Base-by-base conservation (phyloP, 1,140 invertebrate genomes). In the Plectrocnemia conspersa region DNA sequence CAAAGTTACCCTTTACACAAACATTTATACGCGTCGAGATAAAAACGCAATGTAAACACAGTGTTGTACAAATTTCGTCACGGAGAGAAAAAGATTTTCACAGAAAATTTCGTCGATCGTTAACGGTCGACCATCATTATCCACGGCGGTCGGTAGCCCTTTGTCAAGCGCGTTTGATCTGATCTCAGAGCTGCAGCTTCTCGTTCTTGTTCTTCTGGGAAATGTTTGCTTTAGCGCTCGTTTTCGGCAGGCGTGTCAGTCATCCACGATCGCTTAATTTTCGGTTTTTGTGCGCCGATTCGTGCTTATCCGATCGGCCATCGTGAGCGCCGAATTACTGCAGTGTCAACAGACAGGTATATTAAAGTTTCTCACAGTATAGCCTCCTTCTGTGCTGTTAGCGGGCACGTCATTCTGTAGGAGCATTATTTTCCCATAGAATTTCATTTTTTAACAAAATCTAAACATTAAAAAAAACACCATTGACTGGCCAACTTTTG, bases 251-350 rank as follows among this genome's bases (percentile, higher is more conserved):
- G 13, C 16, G 46, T 47, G 35, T 36, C 27, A 22, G 35, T 13
- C 27, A 36, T 33, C 3, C 7, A 33, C 18, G 13, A 22, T 35
- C 29, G 23, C 19, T 47, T 44, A 5, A 29, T 29, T 47, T 47
- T 50, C 32, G n/a, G 19, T 38, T 38, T 19, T 38, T 24, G 47
- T n/a, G n/a, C n/a, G 33, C 1, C 11, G 27, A 21, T 38, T 50
- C 47, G 47, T 50, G 47, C 47, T 50, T 38, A 24, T 38, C 47
- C 33, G 47, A 50, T 50, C 47, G 47, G 16, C 13, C 22, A 19
- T 38, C 47, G 40, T 38, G 47, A 50, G 25, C 23, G 47, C 32
- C 47, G 35, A 50, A 50, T 50, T 50, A 38, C 27, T 35, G 21
- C 18, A 7, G 4, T 23, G 41, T 44, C 21, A 21, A 25, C 47